A percentile compares a stretch with the other conserved stretches of the same genome.
phyloP scores from a whole-genome alignment of 1,140 invertebrate species.

The Hylaeus anthracinus region DNA sequence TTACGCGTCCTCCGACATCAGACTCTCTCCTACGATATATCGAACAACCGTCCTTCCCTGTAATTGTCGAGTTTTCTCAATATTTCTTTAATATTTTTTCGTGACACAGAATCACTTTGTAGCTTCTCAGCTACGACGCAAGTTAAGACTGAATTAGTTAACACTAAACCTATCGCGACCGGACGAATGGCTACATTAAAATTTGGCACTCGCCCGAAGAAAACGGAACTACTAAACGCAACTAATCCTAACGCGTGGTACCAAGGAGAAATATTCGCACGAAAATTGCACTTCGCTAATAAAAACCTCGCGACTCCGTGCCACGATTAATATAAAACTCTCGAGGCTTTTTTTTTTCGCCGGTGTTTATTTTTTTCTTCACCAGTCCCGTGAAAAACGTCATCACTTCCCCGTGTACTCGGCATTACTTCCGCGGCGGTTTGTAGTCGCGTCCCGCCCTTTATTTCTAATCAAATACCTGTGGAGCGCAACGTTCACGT shows the following conservation, averaged over 20 bases:
- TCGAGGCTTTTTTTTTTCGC: not conserved
- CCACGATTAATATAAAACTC: not conserved
- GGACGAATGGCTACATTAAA: not conserved
- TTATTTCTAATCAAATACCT: conserved; percentile 22
- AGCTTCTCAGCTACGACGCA: too few relatives aligned
- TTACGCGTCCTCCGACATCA: too few relatives aligned
- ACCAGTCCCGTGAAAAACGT: conserved; percentile 1
- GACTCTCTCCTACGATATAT: too few relatives aligned
- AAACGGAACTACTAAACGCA: not conserved
- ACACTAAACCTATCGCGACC: too few relatives aligned
- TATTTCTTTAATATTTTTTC: too few relatives aligned
- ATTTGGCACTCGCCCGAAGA: not conserved
- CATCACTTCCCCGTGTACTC: conserved; percentile 10
- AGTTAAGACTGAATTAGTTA: too few relatives aligned
- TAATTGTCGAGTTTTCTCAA: too few relatives aligned
- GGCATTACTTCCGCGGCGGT: conserved; percentile 4
- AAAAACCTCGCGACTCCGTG: not conserved
- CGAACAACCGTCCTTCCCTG: too few relatives aligned
- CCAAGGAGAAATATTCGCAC: not conserved
- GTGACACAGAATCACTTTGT: too few relatives aligned
- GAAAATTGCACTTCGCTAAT: not conserved
- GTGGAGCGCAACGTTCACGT: not conserved
- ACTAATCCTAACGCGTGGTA: not conserved
- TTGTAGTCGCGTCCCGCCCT: not conserved
- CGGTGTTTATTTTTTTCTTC: not conserved